A percentile compares a stretch with the other conserved stretches of the same genome.
These are phyloP conservation scores for Spheniscus mendiculus DNA, from an alignment of 2,113 vertebrate genomes.

Conservation along the genomic window DNA sequence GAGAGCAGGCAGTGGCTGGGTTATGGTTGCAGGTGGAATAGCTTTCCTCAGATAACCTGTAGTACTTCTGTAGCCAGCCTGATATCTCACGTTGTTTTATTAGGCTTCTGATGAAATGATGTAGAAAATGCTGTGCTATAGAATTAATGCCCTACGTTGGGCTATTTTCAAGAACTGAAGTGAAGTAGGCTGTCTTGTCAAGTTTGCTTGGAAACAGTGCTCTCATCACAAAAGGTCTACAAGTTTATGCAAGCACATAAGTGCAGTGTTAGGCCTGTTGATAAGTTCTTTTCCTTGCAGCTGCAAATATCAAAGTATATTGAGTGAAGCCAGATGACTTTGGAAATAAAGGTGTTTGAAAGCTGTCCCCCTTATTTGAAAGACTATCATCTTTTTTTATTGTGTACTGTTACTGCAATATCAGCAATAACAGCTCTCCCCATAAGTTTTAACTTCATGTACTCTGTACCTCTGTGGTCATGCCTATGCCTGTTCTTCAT, in stretches of 20 bases:
- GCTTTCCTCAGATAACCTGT: neutral
- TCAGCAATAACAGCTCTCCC: neutral
- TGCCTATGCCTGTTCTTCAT: neutral
- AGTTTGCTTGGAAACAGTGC: neutral
- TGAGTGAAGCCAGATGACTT: neutral
- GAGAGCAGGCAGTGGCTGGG: neutral
- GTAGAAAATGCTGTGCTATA: neutral
- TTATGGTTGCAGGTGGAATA: neutral
- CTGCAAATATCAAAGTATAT: neutral
- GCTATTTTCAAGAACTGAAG: neutral
- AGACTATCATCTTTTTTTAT: neutral
- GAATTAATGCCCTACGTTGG: neutral
- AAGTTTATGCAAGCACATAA: neutral
- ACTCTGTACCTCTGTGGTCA: neutral
- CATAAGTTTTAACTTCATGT: neutral
- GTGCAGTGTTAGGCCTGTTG: neutral
- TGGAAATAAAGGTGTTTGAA: neutral
- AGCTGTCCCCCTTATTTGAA: neutral
- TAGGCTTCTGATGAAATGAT: neutral
- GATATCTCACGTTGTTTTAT: neutral
- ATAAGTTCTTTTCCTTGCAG: neutral
- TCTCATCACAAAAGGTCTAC: neutral
- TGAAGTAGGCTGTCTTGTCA: neutral
- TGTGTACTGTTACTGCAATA: neutral
- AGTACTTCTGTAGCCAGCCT: neutral